These are phyloP conservation scores for Dicyrtoma fusca DNA, from an alignment of 2,888 invertebrate species.

Conservation along the genomic window DNA sequence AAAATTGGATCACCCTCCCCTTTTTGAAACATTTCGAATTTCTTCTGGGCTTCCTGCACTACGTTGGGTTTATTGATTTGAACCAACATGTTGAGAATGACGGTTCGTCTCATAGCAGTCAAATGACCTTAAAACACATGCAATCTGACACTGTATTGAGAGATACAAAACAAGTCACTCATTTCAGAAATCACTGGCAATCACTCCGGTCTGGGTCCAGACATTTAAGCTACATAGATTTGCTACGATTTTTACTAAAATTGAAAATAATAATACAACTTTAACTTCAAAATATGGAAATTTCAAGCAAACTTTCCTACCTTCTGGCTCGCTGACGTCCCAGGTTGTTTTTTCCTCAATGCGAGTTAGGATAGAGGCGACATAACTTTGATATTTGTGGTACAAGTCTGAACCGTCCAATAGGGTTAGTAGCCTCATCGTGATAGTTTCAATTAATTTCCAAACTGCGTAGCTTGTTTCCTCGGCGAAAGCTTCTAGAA, in stretches of 20 bases:
- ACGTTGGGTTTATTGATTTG: slow-evolving; percentile 34
- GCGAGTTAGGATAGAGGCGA: slow-evolving; percentile 39
- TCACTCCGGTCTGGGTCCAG: too few species aligned
- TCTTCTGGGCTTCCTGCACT: slow-evolving; percentile 34
- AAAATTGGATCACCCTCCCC: slow-evolving; percentile 38
- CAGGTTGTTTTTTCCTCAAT: slow-evolving; percentile 46
- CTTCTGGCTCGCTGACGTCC: too few species aligned
- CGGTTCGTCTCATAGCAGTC: slow-evolving; percentile 32
- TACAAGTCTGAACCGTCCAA: slow-evolving; percentile 63
- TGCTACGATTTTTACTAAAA: too few species aligned
- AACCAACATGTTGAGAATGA: slow-evolving; percentile 43
- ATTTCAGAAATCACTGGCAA: too few species aligned
- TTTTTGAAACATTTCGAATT: slow-evolving; percentile 39
- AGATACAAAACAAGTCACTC: neutral
- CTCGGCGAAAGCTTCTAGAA: slow-evolving; percentile 81
- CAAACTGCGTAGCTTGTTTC: slow-evolving; percentile 94
- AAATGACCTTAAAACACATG: slow-evolving; percentile 39
- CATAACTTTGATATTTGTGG: slow-evolving; percentile 43
- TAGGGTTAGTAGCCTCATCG: slow-evolving; percentile 75
- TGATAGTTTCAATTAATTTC: slow-evolving; percentile 78
- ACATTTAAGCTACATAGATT: too few species aligned
- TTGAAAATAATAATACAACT: too few species aligned
- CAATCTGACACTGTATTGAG: too few species aligned
- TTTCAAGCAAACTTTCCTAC: too few species aligned
- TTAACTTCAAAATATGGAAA: too few species aligned